phyloP scores from a whole-genome alignment of 2,797 vertebrate species.

The Rhadinocentrus ornatus region DNA sequence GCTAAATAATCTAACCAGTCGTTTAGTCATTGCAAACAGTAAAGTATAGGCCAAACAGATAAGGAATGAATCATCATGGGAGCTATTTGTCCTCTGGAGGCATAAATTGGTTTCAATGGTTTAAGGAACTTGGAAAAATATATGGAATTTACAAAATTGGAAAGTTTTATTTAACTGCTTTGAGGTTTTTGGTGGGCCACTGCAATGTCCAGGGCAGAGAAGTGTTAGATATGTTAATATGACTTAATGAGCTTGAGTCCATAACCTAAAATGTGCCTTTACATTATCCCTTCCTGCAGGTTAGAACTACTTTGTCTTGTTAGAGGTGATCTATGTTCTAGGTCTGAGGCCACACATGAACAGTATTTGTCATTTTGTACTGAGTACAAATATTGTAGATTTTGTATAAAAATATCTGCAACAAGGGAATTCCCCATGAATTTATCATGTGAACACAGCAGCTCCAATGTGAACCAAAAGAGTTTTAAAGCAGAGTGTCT shows the following conservation, averaged over 20 bases:
- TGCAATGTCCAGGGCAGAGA: background rate
- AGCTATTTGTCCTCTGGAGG: slow-evolving; percentile 7
- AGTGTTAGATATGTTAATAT: background rate
- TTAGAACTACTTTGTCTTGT: background rate
- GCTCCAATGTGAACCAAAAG: background rate
- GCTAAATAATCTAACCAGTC: slow-evolving; percentile 26
- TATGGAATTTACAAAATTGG: background rate
- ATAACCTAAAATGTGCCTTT: background rate
- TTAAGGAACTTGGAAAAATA: background rate
- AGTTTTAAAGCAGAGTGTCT: background rate
- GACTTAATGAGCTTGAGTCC: background rate
- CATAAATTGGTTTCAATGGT: background rate
- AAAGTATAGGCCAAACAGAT: slow-evolving; percentile 21
- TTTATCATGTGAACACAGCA: background rate
- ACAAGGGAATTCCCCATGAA: background rate
- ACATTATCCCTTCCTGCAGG: background rate
- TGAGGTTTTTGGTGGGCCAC: background rate
- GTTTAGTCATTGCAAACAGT: slow-evolving; percentile 39
- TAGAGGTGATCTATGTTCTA: background rate
- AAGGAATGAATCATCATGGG: slow-evolving; percentile 21
- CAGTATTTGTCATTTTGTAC: slow-evolving; percentile 1
- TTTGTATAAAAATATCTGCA: slow-evolving; percentile 21
- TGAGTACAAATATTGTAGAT: slow-evolving; percentile 1
- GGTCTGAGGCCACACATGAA: slow-evolving; percentile 1
- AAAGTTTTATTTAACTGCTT: background rate